Percentiles rank a stretch among this genome's conserved stretches.
phyloP scores from a whole-genome alignment of 2,113 vertebrate genomes.

The Beaufortia kweichowensis region DNA sequence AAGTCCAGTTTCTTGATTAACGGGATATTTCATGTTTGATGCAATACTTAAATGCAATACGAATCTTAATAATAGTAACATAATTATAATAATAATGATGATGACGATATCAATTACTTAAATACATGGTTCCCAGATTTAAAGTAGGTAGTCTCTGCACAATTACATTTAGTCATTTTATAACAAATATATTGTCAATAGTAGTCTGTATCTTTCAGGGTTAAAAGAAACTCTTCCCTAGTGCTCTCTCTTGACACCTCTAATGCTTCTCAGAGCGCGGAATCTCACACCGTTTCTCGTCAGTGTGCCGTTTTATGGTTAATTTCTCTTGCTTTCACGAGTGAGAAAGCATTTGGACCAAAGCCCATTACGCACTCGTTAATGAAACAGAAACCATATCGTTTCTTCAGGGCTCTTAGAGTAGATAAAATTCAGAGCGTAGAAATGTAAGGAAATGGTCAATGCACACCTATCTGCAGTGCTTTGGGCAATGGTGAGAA shows the following conservation, averaged over 20 bases:
- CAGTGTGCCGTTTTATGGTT: conserved; percentile 43
- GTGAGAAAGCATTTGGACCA: conserved; percentile 55
- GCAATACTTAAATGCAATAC: conserved; percentile 16
- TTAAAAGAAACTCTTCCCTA: conserved; percentile 16
- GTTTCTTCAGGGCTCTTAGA: conserved; percentile 45
- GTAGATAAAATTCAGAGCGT: conserved; percentile 25
- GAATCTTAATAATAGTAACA: no score
- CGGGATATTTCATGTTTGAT: neutral
- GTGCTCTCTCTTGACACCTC: conserved; percentile 6
- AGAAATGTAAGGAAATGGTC: conserved; percentile 19
- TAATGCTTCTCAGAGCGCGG: neutral
- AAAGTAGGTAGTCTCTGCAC: neutral
- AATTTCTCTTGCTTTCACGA: conserved; percentile 47
- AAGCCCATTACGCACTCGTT: conserved; percentile 62
- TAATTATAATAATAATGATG: no score
- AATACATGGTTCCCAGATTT: neutral
- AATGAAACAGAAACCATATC: conserved; percentile 50
- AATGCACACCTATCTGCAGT: conserved; percentile 25
- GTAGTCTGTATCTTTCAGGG: neutral
- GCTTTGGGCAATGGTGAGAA: conserved; percentile 9
- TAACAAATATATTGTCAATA: conserved; percentile 1
- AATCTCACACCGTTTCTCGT: conserved; percentile 5
- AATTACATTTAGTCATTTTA: neutral
- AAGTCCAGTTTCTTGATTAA: conserved; percentile 58
- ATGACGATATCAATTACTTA: neutral